Evolutionary conservation across 1,140 invertebrate genomes (phyloP).

Genomic region (Geopemphigus sp.): DNA sequence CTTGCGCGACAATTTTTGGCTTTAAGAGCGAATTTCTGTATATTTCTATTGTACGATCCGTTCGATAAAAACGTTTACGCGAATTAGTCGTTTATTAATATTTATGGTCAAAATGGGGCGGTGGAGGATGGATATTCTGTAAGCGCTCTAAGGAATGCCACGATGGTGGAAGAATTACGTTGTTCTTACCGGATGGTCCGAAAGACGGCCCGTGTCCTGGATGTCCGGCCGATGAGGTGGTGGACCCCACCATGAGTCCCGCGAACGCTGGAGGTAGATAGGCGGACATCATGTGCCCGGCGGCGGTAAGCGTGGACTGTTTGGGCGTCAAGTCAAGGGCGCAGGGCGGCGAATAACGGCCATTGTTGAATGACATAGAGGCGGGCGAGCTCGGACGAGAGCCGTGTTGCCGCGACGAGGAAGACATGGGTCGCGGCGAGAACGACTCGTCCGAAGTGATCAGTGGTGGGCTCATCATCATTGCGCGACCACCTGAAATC

Average conservation of each 20-base stretch:
- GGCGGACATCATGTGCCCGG: conserved; percentile 50
- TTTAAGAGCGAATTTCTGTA: too few relatives aligned
- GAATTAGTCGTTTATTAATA: too few relatives aligned
- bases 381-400: conserved; percentile 56
- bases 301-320: conserved; percentile 52
- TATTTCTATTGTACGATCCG: too few relatives aligned
- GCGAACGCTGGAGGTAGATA: conserved; percentile 48
- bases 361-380: conserved; percentile 54
- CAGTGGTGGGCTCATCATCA: conserved; percentile 8
- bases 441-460: conserved; percentile 54
- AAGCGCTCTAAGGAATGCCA: too few relatives aligned
- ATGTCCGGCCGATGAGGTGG: neutral
- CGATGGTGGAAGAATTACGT: too few relatives aligned
- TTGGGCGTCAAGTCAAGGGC: conserved; percentile 63
- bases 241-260: conserved; percentile 38
- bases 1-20: too few relatives aligned
- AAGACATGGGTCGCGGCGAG: conserved; percentile 56
- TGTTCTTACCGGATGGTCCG: conserved; percentile 23
- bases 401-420: conserved; percentile 60
- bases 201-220: conserved; percentile 7
- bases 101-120: too few relatives aligned
- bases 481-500: conserved; percentile 55
- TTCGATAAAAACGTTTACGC: too few relatives aligned
- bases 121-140: too few relatives aligned
- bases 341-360: conserved; percentile 60